Evolutionary conservation across 2,113 vertebrate genomes (phyloP).

Genomic region (Illadopsis cleaveri): DNA sequence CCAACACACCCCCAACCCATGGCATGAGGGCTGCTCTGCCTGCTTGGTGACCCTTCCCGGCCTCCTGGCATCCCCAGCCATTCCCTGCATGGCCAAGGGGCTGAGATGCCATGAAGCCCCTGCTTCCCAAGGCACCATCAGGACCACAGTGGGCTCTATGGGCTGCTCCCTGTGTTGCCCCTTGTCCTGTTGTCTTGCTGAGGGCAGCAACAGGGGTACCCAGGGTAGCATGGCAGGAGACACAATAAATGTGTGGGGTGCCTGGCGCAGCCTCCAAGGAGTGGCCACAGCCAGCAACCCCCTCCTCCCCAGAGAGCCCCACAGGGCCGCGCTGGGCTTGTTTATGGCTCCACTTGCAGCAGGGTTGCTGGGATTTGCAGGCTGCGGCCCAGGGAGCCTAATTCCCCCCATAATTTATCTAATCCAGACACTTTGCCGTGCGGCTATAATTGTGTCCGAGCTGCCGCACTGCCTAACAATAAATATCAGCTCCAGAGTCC

Average conservation of each 20-base stretch:
- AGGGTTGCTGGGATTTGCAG: constrained; percentile 48
- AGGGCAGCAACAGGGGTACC: neutral
- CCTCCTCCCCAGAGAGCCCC: neutral
- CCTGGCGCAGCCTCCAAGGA: neutral
- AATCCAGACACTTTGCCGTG: constrained; percentile 11
- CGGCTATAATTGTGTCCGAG: neutral
- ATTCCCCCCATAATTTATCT: constrained; percentile 57
- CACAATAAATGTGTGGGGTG: neutral
- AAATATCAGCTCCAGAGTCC: constrained; percentile 53
- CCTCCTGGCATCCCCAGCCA: neutral
- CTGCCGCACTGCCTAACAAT: constrained; percentile 67
- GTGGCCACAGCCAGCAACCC: fast-evolving
- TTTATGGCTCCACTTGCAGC: constrained; percentile 15
- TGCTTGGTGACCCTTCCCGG: neutral
- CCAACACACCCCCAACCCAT: neutral
- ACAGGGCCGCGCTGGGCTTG: neutral
- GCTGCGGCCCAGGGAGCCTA: constrained; percentile 36
- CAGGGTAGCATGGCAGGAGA: fast-evolving
- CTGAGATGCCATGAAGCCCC: neutral
- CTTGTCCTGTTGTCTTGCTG: fast-evolving
- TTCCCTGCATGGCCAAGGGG: fast-evolving
- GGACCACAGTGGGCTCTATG: fast-evolving
- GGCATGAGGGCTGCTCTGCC: neutral
- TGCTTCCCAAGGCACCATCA: fast-evolving
- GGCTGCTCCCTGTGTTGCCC: fast-evolving